phyloP scores from a whole-genome alignment of 2,797 vertebrate species.

The Sparus aurata region DNA sequence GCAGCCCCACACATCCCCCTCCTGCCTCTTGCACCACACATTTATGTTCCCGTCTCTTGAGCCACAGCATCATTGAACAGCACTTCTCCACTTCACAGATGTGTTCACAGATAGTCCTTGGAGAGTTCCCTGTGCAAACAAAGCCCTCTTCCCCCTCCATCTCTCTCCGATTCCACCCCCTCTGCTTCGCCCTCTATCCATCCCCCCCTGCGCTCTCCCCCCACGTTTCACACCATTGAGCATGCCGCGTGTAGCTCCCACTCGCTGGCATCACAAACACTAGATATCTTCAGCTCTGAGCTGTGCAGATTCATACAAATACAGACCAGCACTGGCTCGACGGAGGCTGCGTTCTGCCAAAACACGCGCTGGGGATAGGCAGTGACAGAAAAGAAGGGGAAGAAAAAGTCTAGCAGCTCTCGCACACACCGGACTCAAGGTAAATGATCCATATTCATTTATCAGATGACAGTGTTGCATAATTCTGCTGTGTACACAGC shows the following conservation, averaged over 20 bases:
- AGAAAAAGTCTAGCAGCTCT: conserved; percentile 60
- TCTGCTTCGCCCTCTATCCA: conserved; percentile 62
- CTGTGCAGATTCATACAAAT: conserved; percentile 56
- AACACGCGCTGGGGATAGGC: conserved; percentile 50
- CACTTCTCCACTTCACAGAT: conserved; percentile 53
- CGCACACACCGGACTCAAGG: conserved; percentile 75
- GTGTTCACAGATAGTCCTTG: conserved; percentile 67
- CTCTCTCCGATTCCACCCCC: conserved; percentile 57
- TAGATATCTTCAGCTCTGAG: conserved; percentile 75
- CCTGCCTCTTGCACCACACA: not conserved
- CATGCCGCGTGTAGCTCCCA: conserved; percentile 80
- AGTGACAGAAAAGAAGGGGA: conserved; percentile 55
- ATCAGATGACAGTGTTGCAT: conserved; percentile 65
- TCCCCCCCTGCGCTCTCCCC: conserved; percentile 59
- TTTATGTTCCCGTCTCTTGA: conserved; percentile 13
- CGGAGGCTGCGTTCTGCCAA: conserved; percentile 57
- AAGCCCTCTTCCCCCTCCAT: conserved; percentile 51
- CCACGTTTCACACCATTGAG: conserved; percentile 79
- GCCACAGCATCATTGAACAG: conserved; percentile 12
- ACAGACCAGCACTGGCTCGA: conserved; percentile 52
- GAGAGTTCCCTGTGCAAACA: conserved; percentile 76
- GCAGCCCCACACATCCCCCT: not conserved
- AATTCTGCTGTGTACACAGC: conserved; percentile 51
- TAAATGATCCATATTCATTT: conserved; percentile 82
- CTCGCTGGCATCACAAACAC: conserved; percentile 80